Evolutionary conservation across 2,113 vertebrate genomes (phyloP).

Genomic region (Poeciliopsis retropinna): DNA sequence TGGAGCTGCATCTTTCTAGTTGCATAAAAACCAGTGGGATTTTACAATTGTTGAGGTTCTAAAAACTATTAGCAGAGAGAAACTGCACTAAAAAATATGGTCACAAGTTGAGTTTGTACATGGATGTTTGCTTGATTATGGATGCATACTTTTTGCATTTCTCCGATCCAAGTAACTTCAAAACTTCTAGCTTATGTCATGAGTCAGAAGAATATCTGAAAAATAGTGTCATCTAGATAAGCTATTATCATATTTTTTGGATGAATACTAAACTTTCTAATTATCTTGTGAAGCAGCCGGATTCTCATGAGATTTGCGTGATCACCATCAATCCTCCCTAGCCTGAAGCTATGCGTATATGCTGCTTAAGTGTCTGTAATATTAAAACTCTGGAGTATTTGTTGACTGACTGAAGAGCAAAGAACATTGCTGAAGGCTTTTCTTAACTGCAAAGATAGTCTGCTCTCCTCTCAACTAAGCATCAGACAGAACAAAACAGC

Average conservation of each 20-base stretch:
- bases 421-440: not conserved
- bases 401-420: conserved; percentile 1
- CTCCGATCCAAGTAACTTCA: not conserved
- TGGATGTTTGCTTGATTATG: not conserved
- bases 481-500: conserved; percentile 7
- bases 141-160: not conserved
- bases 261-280: not conserved
- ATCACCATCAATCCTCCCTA: not conserved
- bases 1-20: too few species aligned
- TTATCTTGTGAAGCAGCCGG: not conserved
- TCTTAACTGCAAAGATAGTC: not conserved
- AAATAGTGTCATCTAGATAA: not conserved
- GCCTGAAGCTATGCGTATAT: conserved; percentile 4
- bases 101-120: too few species aligned
- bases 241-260: not conserved
- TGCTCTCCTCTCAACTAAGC: conserved; percentile 9
- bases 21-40: not conserved
- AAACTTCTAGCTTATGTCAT: not conserved
- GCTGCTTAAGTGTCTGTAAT: not conserved
- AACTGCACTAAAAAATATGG: too few species aligned
- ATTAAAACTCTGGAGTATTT: conserved; percentile 12
- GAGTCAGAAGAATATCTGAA: not conserved
- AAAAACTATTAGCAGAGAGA: too few species aligned
- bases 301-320: not conserved
- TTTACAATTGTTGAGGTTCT: not conserved